phyloP scores from a whole-genome alignment of 2,888 invertebrate genomes.

The Apodemia duryi region DNA sequence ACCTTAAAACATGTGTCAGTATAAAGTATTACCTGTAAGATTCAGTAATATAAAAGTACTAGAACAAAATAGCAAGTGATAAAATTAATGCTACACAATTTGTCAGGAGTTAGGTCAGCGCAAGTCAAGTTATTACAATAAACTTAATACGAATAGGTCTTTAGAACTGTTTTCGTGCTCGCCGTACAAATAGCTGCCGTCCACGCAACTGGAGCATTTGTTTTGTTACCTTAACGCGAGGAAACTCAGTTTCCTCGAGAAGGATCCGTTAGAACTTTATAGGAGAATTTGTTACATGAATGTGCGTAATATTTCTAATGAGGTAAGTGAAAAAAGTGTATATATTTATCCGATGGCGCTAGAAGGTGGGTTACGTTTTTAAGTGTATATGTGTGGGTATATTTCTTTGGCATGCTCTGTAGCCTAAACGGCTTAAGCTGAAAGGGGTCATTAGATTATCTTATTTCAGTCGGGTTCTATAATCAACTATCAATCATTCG shows the following conservation, averaged over 20 bases:
- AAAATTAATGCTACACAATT: conserved; percentile 4
- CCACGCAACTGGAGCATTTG: conserved; percentile 46
- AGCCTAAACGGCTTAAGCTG: neutral
- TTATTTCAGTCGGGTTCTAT: too few species aligned
- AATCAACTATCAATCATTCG: too few species aligned
- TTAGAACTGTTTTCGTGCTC: conserved; percentile 29
- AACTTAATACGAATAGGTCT: conserved; percentile 18
- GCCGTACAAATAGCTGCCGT: conserved; percentile 30
- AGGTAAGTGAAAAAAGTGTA: neutral
- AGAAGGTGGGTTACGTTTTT: neutral
- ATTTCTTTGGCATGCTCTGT: too few species aligned
- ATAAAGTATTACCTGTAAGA: neutral
- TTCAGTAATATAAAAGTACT: neutral
- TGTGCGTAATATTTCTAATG: neutral
- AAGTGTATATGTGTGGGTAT: too few species aligned
- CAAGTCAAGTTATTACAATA: conserved; percentile 4
- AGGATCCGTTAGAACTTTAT: neutral
- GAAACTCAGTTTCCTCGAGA: neutral
- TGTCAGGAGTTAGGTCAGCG: conserved; percentile 10
- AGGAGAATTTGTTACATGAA: neutral
- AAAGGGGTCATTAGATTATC: too few species aligned
- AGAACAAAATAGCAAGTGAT: neutral
- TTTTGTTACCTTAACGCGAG: conserved; percentile 30
- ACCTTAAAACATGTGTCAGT: neutral
- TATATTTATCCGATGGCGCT: too few species aligned